phyloP scores from a whole-genome alignment of 1,140 invertebrate species.

The Octopus bimaculoides region DNA sequence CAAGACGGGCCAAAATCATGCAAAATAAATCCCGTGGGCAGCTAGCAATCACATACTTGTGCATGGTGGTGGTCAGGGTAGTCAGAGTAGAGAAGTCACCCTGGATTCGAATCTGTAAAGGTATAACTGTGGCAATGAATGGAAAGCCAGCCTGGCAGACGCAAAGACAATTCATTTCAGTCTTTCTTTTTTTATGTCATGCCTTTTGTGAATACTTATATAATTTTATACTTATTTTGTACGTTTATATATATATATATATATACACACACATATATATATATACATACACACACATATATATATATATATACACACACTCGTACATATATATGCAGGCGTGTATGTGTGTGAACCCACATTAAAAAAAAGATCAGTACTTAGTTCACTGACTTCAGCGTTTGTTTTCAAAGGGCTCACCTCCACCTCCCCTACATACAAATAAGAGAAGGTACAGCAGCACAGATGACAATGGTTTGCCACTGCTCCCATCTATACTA shows the following conservation, averaged over 20 bases:
- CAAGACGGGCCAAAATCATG: slow-evolving; percentile 38
- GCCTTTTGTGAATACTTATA: not conserved
- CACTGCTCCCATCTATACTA: not conserved
- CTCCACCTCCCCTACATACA: slow-evolving; percentile 1
- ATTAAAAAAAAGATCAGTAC: not conserved
- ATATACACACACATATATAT: not conserved
- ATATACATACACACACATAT: not conserved
- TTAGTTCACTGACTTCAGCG: not conserved
- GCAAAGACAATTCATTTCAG: not conserved
- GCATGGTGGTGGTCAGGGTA: slow-evolving; percentile 36
- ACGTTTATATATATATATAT: not conserved
- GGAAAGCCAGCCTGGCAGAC: not conserved
- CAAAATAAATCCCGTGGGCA: slow-evolving; percentile 34
- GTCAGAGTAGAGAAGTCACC: slow-evolving; percentile 35
- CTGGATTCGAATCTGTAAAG: slow-evolving; percentile 30
- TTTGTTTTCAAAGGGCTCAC: not conserved
- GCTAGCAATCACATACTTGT: slow-evolving; percentile 34
- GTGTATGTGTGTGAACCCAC: not conserved
- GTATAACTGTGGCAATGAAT: not conserved
- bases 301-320: not conserved
- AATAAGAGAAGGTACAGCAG: not conserved
- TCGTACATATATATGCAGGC: not conserved
- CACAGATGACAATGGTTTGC: not conserved
- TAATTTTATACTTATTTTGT: not conserved
- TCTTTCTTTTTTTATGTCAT: not conserved